Base-by-base conservation (phyloP, 2,888 invertebrate species). In the Liopterus haemorrhoidalis region DNA sequence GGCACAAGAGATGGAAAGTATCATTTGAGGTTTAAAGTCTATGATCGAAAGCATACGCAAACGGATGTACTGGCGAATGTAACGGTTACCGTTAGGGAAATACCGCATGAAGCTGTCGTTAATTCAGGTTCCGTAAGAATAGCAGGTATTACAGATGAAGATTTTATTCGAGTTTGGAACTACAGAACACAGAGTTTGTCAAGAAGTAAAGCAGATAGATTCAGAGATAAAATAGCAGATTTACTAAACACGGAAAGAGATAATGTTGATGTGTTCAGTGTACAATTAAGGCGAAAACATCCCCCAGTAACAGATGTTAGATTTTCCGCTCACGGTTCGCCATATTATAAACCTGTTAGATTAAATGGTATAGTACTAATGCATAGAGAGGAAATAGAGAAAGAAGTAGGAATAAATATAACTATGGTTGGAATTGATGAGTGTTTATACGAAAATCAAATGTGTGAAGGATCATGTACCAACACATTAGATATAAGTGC, bases 371-470 rank as follows among this genome's bases (percentile, higher is more conserved):
- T 95, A 43, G 88, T 97, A 2, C 70, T 93, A 31, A 88, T 91
- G 83, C 87, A 94, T 65, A 77, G 93, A 47, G 90, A 91, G 69
- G 89, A 91, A 77, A 93, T 95, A 61, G 93, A 94, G 69, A 79
- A 84, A 59, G 85, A 86, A 51, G 89, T 95, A n/a, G 94, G 93
- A 30, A 88, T 95, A 49, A 92, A 91, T 63, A 92, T 96, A 48
- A 91, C 91, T 9, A 94, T 95, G 94, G 94, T 97, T 12, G 95
- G 95, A 50, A 95, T 99, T 56, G 96, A 94, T 61, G 93, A 94
- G 71, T 94, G 93, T 66, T 74, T 93, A 49, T 90, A 92, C 65
- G 93, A 94, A 73, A 92, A 92, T 65, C 85, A 88, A 65, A 87
- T 88, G 79, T 94, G 93, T 67, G 93, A 94, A 70, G 93, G 93